Percentiles rank a stretch among this genome's conserved stretches.
These are phyloP conservation scores for Ophioninae sp. DNA, from an alignment of 2,888 invertebrate species.

Conservation along the genomic window DNA sequence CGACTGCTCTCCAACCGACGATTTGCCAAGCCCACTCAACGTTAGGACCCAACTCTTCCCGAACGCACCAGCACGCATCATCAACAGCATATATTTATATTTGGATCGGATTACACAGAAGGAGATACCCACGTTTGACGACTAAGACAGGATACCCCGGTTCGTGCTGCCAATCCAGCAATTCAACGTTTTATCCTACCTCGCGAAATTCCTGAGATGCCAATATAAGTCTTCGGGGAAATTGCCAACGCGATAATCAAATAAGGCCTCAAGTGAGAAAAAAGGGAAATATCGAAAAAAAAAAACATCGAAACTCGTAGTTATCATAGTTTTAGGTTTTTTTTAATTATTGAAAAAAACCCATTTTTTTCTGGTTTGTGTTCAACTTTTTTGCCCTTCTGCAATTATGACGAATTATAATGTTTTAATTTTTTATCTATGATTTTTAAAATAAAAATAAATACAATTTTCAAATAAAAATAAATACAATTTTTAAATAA, in stretches of 20 bases:
- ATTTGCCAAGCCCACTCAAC: constrained; percentile 55
- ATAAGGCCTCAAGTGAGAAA: constrained; percentile 15
- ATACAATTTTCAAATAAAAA: too few species aligned
- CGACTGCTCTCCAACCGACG: constrained; percentile 25
- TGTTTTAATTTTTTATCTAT: too few species aligned
- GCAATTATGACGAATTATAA: too few species aligned
- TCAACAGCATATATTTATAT: constrained; percentile 16
- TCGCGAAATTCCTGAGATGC: constrained; percentile 48
- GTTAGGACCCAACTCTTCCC: constrained; percentile 28
- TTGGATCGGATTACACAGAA: constrained; percentile 1
- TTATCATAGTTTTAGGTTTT: too few species aligned
- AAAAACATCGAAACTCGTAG: background rate
- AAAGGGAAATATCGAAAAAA: constrained; percentile 6
- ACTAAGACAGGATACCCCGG: constrained; percentile 34
- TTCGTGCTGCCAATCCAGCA: background rate
- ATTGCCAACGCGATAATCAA: constrained; percentile 17
- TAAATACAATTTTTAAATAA: too few species aligned
- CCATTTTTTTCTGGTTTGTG: too few species aligned
- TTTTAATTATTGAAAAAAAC: too few species aligned
- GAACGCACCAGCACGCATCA: background rate
- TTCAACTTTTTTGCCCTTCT: too few species aligned
- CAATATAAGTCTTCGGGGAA: constrained; percentile 15
- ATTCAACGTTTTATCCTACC: constrained; percentile 14
- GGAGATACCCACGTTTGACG: constrained; percentile 1
- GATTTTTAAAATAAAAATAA: too few species aligned